Evolutionary conservation across 2,113 vertebrate genomes (phyloP).

Genomic region (Struthio camelus): DNA sequence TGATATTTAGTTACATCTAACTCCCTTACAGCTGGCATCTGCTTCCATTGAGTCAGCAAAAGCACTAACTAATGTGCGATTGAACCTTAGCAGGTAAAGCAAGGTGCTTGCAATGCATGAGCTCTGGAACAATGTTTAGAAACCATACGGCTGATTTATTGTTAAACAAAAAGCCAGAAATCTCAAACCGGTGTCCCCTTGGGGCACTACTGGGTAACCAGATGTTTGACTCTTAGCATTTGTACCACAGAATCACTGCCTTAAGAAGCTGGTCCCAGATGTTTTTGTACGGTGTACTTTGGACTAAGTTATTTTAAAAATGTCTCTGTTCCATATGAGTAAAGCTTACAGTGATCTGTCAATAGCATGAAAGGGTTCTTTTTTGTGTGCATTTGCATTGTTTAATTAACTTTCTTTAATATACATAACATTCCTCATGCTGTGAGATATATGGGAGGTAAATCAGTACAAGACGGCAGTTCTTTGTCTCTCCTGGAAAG

Average conservation of each 20-base stretch:
- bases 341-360: not conserved
- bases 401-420: constrained; percentile 67
- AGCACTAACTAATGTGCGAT: not conserved
- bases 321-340: not conserved
- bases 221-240: not conserved
- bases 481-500: constrained; percentile 61
- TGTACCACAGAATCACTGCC: not conserved
- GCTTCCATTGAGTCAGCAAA: not conserved
- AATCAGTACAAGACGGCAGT: constrained; percentile 45
- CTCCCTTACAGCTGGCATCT: not conserved
- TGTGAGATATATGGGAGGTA: constrained; percentile 50
- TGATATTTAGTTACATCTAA: not conserved
- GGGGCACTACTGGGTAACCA: not conserved
- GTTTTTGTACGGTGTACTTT: not conserved
- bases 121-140: not conserved
- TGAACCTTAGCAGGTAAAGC: not conserved
- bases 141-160: not conserved
- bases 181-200: not conserved
- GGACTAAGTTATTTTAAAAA: not conserved
- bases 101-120: not conserved
- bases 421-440: constrained; percentile 12
- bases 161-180: not conserved
- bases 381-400: constrained; percentile 34
- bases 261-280: not conserved
- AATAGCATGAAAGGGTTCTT: not conserved